Percentiles rank a stretch among this genome's conserved stretches.
Conservation (phyloP, 2,113 vertebrate species). For the Noctilio leporinus region DNA sequence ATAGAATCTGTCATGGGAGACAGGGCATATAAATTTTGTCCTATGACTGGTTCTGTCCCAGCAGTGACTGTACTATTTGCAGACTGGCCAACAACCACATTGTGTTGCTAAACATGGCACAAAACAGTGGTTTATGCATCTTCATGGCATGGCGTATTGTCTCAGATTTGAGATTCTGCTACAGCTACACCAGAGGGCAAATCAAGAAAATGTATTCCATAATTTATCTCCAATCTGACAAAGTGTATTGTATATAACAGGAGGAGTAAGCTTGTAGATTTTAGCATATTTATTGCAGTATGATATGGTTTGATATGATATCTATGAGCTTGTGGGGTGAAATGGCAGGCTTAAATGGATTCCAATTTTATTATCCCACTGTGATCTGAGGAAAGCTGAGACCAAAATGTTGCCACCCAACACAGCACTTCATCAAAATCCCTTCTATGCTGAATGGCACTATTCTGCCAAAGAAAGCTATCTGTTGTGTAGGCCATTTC, state of each 20-base stretch:
- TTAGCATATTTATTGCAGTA: conserved; percentile 26
- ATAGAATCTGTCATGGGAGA: neutral
- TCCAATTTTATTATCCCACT: conserved; percentile 59
- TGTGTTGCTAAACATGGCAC: neutral
- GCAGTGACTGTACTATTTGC: neutral
- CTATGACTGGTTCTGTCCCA: neutral
- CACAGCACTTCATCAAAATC: conserved; percentile 57
- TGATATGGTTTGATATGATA: conserved; percentile 29
- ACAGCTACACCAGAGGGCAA: neutral
- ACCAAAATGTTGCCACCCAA: conserved; percentile 43
- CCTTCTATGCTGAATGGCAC: neutral
- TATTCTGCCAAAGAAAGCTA: conserved; percentile 35
- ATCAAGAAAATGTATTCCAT: conserved; percentile 44
- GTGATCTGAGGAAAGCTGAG: conserved; percentile 43
- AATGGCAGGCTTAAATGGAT: conserved; percentile 61
- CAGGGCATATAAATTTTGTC: neutral
- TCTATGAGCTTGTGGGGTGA: conserved; percentile 42
- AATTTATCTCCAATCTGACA: conserved; percentile 30
- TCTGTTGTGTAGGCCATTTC: conserved; percentile 10
- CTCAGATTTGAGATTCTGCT: conserved; percentile 12
- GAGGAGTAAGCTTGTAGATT: neutral
- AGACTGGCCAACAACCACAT: neutral
- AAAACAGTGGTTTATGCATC: neutral
- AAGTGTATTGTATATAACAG: neutral
- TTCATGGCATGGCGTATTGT: neutral